A percentile compares a stretch with the other conserved stretches of the same genome.
Evolutionary conservation across 2,888 invertebrate genomes (phyloP).

Genomic region (Apodemia duryi): DNA sequence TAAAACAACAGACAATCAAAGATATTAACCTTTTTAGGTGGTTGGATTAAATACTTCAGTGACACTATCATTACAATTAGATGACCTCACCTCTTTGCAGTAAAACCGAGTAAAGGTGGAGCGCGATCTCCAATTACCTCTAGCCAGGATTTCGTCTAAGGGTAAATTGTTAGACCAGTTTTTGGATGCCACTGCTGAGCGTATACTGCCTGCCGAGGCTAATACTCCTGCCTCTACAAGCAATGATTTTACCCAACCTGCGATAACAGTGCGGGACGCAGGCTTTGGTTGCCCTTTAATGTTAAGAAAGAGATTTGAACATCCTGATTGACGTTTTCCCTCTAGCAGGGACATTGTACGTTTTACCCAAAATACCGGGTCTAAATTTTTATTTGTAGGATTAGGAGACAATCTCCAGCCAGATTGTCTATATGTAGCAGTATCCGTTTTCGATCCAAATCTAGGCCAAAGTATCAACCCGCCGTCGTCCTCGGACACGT

Average conservation of each 20-base stretch:
- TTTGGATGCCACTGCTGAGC: conserved; percentile 27
- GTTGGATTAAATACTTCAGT: neutral
- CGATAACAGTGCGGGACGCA: conserved; percentile 31
- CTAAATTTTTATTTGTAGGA: conserved; percentile 15
- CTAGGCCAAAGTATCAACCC: conserved; percentile 22
- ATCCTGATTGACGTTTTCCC: conserved; percentile 5
- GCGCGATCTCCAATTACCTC: neutral
- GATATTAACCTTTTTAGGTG: neutral
- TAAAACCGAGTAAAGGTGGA: conserved; percentile 1
- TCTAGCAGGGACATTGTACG: conserved; percentile 16
- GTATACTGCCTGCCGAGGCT: conserved; percentile 23
- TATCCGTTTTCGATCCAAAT: conserved; percentile 28
- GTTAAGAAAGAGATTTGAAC: conserved; percentile 26
- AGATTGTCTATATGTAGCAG: conserved; percentile 22
- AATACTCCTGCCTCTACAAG: conserved; percentile 23
- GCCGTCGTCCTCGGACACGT: conserved; percentile 2
- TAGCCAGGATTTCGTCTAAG: conserved; percentile 28
- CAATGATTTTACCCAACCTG: conserved; percentile 27
- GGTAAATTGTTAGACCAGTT: conserved; percentile 25
- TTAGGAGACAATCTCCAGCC: conserved; percentile 25
- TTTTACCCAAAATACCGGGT: conserved; percentile 27
- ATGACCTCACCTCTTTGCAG: conserved; percentile 2
- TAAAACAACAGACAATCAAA: too few relatives aligned
- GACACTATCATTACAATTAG: neutral
- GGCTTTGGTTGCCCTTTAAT: conserved; percentile 27